Conservation (phyloP, 2,888 invertebrate genomes). For the Apotomis turbidana region DNA sequence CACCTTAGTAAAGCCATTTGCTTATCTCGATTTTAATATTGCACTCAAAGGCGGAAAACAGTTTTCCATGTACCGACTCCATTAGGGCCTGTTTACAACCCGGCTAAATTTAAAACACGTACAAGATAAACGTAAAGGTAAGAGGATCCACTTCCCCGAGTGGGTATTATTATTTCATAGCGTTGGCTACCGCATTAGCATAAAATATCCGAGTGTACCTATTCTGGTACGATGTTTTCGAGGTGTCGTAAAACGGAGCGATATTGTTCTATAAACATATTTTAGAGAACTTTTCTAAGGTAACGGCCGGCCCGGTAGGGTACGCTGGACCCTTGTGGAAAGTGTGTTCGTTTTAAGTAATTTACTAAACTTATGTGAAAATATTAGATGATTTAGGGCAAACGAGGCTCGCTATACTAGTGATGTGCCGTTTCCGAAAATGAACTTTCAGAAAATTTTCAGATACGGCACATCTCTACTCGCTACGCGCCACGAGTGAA, state of each 20-base stretch:
- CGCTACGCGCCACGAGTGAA: too few species aligned
- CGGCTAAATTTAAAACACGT: slow-evolving; percentile 51
- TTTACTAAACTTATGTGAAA: too few species aligned
- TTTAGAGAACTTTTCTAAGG: background rate
- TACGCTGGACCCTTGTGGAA: too few species aligned
- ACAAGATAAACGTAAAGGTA: slow-evolving; percentile 47
- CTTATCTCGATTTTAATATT: background rate
- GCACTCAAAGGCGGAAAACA: slow-evolving; percentile 17
- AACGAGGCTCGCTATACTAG: too few species aligned
- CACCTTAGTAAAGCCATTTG: too few species aligned
- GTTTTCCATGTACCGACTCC: slow-evolving; percentile 48
- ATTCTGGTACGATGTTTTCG: slow-evolving; percentile 32
- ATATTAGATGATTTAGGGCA: too few species aligned
- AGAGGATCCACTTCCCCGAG: slow-evolving; percentile 50
- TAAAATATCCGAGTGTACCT: slow-evolving; percentile 59
- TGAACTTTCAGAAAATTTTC: too few species aligned
- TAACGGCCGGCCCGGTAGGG: background rate
- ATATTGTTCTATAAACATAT: slow-evolving; percentile 17
- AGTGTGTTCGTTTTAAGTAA: too few species aligned
- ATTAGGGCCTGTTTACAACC: slow-evolving; percentile 52
- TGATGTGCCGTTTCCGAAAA: too few species aligned
- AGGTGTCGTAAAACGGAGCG: slow-evolving; percentile 27
- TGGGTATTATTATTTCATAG: slow-evolving; percentile 69
- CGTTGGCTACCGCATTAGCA: slow-evolving; percentile 64
- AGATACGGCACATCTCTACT: too few species aligned